Evolutionary conservation across 1,140 invertebrate species (phyloP).

Genomic region (Subanguina moxae): DNA sequence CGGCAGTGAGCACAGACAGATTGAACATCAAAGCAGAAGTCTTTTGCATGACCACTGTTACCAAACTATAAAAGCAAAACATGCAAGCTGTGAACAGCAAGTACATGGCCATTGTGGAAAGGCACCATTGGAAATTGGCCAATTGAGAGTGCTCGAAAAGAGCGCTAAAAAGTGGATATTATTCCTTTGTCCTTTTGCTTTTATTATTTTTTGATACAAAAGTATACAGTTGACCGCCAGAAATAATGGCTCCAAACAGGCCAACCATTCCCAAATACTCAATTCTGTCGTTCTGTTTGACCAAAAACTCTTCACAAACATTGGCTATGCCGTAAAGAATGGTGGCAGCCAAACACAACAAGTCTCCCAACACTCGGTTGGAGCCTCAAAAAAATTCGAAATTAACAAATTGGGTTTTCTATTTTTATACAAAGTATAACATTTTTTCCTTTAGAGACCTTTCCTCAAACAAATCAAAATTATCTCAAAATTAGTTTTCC

Average conservation of each 20-base stretch:
- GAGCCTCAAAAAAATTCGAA: slow-evolving; percentile 64
- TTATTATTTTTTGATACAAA: slow-evolving; percentile 37
- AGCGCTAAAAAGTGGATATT: slow-evolving; percentile 60
- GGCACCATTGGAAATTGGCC: slow-evolving; percentile 64
- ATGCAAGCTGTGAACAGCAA: slow-evolving; percentile 67
- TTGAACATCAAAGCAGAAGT: slow-evolving; percentile 77
- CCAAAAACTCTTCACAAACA: slow-evolving; percentile 76
- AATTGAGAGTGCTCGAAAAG: slow-evolving; percentile 64
- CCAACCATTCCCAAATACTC: slow-evolving; percentile 82
- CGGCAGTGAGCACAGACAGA: slow-evolving; percentile 75
- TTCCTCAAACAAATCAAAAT: background rate
- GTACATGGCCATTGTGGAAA: slow-evolving; percentile 64
- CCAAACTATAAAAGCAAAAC: slow-evolving; percentile 74
- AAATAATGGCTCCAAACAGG: slow-evolving; percentile 74
- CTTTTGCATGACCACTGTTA: slow-evolving; percentile 72
- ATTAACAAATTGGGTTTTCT: too few species aligned
- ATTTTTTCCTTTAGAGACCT: slow-evolving; percentile 30
- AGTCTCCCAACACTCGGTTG: slow-evolving; percentile 75
- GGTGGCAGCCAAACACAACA: slow-evolving; percentile 76
- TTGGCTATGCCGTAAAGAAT: slow-evolving; percentile 76
- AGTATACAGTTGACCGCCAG: slow-evolving; percentile 73
- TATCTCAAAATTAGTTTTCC: too few species aligned
- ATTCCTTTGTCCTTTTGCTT: background rate
- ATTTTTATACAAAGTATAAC: too few species aligned
- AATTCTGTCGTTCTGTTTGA: slow-evolving; percentile 73